These are phyloP conservation scores for Laticauda colubrina DNA, from an alignment of 2,113 vertebrate species.

Conservation along the genomic window DNA sequence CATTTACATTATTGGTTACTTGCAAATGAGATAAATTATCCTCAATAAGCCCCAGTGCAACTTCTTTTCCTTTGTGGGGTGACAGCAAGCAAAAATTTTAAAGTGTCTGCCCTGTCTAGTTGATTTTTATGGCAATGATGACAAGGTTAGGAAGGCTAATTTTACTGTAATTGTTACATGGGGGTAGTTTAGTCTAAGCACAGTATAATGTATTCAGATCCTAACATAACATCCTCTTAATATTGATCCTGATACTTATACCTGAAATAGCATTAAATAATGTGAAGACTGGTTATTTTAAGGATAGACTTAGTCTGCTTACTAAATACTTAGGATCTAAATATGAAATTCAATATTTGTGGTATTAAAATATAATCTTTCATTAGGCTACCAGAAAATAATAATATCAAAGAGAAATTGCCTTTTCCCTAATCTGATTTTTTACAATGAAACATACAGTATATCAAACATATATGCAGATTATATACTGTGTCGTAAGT, in stretches of 20 bases:
- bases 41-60: constrained; percentile 1
- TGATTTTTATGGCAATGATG: constrained; percentile 16
- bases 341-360: not conserved
- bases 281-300: not conserved
- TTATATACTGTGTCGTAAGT: not conserved
- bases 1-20: constrained; percentile 15
- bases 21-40: constrained; percentile 1
- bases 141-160: constrained; percentile 22
- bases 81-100: not conserved
- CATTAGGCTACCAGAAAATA: not conserved
- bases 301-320: not conserved
- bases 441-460: not conserved
- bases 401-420: not conserved
- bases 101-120: not conserved
- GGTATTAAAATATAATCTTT: not conserved
- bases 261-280: not conserved
- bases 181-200: not conserved
- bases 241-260: not conserved
- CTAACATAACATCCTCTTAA: not conserved
- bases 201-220: not conserved
- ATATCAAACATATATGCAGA: not conserved
- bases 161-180: not conserved
- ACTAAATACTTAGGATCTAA: not conserved
- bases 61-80: not conserved
- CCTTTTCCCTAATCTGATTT: not conserved